phyloP scores from a whole-genome alignment of 2,888 invertebrate genomes.

The Sminthurides aquaticus region DNA sequence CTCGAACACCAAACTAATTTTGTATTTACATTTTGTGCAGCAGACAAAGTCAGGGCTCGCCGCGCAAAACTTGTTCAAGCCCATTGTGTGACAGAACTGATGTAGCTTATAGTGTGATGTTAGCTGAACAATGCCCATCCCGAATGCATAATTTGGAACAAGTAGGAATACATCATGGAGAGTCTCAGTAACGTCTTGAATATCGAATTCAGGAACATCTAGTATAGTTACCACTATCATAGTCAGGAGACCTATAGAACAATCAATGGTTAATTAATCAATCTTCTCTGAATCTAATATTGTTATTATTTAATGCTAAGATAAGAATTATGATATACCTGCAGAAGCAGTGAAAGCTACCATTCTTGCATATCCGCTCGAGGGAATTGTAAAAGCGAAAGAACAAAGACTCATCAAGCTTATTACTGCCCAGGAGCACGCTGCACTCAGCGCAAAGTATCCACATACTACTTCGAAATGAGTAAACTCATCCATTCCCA shows the following conservation, averaged over 20 bases:
- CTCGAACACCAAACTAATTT: neutral
- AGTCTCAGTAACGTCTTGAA: constrained; percentile 54
- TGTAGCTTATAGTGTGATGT: constrained; percentile 30
- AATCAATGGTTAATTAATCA: too few species aligned
- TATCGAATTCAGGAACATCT: constrained; percentile 54
- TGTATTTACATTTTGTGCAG: constrained; percentile 34
- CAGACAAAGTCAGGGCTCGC: constrained; percentile 34
- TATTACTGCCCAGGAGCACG: constrained; percentile 63
- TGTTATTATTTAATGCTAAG: neutral
- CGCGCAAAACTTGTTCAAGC: constrained; percentile 36
- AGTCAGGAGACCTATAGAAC: constrained; percentile 60
- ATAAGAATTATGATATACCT: constrained; percentile 51
- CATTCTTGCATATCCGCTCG: constrained; percentile 66
- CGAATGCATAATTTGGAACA: constrained; percentile 64
- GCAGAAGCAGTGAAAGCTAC: constrained; percentile 64
- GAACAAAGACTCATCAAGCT: constrained; percentile 61
- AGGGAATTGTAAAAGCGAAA: constrained; percentile 61
- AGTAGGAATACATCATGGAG: constrained; percentile 62
- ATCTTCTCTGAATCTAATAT: too few species aligned
- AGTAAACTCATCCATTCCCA: constrained; percentile 32
- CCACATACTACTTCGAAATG: constrained; percentile 15
- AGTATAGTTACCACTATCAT: constrained; percentile 64
- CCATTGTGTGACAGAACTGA: constrained; percentile 29
- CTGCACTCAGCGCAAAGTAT: constrained; percentile 52
- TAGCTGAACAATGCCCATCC: constrained; percentile 44